These are phyloP conservation scores for Pipistrellus pipistrellus DNA, from an alignment of 2,797 vertebrate species.

Conservation along the genomic window DNA sequence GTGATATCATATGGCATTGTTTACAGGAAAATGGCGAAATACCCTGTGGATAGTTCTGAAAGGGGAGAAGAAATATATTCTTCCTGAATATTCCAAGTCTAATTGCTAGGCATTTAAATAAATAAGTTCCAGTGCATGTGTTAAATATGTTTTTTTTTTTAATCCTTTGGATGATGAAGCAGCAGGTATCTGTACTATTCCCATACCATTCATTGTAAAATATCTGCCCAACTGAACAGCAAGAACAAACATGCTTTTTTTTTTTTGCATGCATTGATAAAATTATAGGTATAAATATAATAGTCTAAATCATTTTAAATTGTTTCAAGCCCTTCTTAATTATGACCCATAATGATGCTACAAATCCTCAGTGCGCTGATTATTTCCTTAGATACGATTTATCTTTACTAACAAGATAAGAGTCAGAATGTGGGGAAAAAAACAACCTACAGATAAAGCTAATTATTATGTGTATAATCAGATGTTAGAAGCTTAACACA, in stretches of 20 bases:
- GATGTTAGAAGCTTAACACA: slow-evolving; percentile 5
- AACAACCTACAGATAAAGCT: neutral
- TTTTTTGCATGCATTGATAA: neutral
- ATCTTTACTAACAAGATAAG: neutral
- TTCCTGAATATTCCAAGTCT: neutral
- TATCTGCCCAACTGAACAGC: neutral
- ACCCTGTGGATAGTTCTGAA: neutral
- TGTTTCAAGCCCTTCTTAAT: neutral
- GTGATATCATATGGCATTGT: neutral
- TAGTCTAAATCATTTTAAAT: neutral
- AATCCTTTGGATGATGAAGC: neutral
- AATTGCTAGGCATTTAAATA: neutral
- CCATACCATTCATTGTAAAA: neutral
- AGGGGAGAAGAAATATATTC: neutral
- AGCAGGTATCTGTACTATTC: neutral
- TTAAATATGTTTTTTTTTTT: neutral
- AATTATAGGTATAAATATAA: neutral
- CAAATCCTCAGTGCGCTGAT: neutral
- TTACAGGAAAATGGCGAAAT: neutral
- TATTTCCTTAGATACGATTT: slow-evolving; percentile 18
- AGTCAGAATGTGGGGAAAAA: neutral
- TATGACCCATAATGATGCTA: neutral
- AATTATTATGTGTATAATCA: slow-evolving; percentile 45
- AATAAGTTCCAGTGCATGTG: neutral
- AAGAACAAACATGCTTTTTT: neutral